Conservation (phyloP, 2,113 vertebrate species). For the Phalacrocorax aristotelis region DNA sequence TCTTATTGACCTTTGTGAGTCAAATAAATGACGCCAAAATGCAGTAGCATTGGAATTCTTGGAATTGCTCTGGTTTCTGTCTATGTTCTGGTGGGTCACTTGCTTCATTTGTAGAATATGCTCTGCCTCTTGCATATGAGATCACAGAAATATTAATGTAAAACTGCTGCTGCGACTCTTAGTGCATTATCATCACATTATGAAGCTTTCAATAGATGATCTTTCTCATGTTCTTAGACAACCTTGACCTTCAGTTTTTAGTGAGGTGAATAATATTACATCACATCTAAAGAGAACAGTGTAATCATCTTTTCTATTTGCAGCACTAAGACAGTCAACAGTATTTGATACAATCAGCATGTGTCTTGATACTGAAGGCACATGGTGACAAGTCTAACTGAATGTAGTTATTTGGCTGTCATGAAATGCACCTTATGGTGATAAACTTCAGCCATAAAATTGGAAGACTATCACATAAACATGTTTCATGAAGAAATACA, state of each 20-base stretch:
- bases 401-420: constrained; percentile 86
- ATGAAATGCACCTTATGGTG: constrained; percentile 86
- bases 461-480: constrained; percentile 88
- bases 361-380: constrained; percentile 84
- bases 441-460: constrained; percentile 84
- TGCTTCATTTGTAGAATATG: not conserved
- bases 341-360: constrained; percentile 86
- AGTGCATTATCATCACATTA: constrained; percentile 69
- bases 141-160: constrained; percentile 37
- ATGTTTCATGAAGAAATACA: constrained; percentile 87
- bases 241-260: constrained; percentile 82
- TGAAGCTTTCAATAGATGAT: constrained; percentile 67
- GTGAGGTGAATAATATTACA: constrained; percentile 77
- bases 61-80: constrained; percentile 2
- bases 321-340: constrained; percentile 80
- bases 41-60: not conserved
- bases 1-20: not conserved
- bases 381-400: constrained; percentile 86
- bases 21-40: not conserved
- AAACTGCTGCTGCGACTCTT: constrained; percentile 48
- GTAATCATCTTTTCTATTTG: constrained; percentile 83
- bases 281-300: constrained; percentile 76
- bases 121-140: constrained; percentile 4
- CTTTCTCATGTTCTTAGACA: constrained; percentile 73
- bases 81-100: not conserved